These are phyloP conservation scores for Menura novaehollandiae DNA, from an alignment of 2,113 vertebrate genomes.

Conservation along the genomic window DNA sequence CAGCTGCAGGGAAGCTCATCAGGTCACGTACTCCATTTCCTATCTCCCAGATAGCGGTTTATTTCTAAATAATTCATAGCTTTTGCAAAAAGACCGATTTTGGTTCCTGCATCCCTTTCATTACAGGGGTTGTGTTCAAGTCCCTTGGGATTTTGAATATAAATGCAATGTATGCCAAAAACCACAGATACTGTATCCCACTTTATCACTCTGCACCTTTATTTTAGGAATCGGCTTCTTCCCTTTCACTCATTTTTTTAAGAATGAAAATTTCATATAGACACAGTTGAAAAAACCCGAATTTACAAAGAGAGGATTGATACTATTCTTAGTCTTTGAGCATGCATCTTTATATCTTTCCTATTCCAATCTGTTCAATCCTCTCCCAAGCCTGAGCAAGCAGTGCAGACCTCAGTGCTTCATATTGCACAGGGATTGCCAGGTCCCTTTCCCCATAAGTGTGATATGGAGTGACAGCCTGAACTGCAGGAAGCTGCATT, in stretches of 20 bases:
- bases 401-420: not conserved
- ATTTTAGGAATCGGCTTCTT: not conserved
- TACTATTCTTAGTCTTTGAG: not conserved
- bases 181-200: not conserved
- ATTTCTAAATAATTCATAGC: not conserved
- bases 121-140: not conserved
- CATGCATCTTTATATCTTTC: not conserved
- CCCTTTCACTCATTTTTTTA: not conserved
- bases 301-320: not conserved
- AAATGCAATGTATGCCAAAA: not conserved
- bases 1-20: not conserved
- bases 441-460: not conserved
- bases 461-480: not conserved
- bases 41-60: not conserved
- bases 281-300: not conserved
- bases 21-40: not conserved
- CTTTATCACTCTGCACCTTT: not conserved
- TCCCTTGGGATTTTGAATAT: not conserved
- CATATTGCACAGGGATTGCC: not conserved
- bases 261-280: not conserved
- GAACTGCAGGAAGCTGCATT: not conserved
- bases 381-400: not conserved
- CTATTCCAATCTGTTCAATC: not conserved
- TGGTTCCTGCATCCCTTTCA: not conserved
- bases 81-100: not conserved